Percentiles rank a stretch among this genome's conserved stretches.
These are phyloP conservation scores for Ammodramus savannarum DNA, from an alignment of 2,113 vertebrate species.

Conservation along the genomic window DNA sequence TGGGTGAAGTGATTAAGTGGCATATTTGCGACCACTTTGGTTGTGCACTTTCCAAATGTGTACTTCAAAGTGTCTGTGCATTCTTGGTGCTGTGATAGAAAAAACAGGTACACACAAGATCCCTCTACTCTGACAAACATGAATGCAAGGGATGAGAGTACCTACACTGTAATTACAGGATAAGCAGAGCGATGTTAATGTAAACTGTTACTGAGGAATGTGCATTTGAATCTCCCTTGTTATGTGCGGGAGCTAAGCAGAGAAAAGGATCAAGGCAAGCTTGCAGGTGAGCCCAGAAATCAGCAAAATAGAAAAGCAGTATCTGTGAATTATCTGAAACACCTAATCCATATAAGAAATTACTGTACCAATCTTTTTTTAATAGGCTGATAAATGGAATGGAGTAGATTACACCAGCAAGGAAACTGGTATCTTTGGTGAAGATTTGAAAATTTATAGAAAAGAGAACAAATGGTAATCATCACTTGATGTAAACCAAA, in stretches of 20 bases:
- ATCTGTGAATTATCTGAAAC: conserved; percentile 23
- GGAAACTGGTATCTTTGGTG: not conserved
- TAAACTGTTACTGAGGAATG: conserved; percentile 59
- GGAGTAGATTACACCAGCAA: not conserved
- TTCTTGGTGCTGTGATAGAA: not conserved
- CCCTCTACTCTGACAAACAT: not conserved
- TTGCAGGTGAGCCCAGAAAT: conserved; percentile 19
- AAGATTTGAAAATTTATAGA: not conserved
- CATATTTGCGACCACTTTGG: not conserved
- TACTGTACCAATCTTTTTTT: not conserved
- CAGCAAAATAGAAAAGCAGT: not conserved
- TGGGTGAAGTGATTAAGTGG: not conserved
- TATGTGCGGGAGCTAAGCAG: not conserved
- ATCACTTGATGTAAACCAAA: not conserved
- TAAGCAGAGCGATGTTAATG: conserved; percentile 26
- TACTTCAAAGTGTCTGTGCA: conserved; percentile 28
- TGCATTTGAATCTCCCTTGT: not conserved
- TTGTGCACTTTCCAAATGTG: not conserved
- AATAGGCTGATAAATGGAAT: not conserved
- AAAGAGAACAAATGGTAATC: not conserved
- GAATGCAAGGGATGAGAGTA: not conserved
- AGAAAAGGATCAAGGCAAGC: not conserved
- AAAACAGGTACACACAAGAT: conserved; percentile 14
- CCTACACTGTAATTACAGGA: not conserved
- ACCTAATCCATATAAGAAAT: not conserved